Evolutionary conservation across 2,888 invertebrate genomes (phyloP), one percentile per base, ranked within the genome.

Genomic region (Sminthurides aquaticus): DNA sequence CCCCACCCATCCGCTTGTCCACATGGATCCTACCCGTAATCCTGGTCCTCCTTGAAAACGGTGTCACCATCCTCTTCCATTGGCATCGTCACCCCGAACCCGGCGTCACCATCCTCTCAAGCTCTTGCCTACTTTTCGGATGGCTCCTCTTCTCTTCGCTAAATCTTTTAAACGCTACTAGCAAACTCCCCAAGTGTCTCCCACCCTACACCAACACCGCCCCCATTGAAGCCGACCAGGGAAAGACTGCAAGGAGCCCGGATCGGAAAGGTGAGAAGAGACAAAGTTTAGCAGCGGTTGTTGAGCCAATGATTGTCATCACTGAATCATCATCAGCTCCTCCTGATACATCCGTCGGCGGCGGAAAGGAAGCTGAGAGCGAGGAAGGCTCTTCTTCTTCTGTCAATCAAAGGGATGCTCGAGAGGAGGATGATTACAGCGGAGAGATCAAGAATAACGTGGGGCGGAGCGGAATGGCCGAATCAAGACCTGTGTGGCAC

Each of bases 11-110:
- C 52, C 55, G 43, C 24, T 27, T 48, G 26, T 15, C 26, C 26
- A 56, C 61, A 0, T 59, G 72, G 66, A 57, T 66, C 49, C 68
- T 74, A 67, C 74, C 73, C 60, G 70, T 71, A 28, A 29, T 69
- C 1, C 65, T 73, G 3, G 65, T 67, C 1, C 43, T 68, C 2
- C 65, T 68, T 24, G 74, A 74, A 66, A 73, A 72, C 59, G 61
- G 67, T 24, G 52, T 67, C 24, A 68, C 71, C 58, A 66, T 69
- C 52, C 49, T 71, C 54, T 71, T 65, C 66, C 67, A 71, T 64
- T 69, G 65, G 63, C 56, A 65, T 28, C 57, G 65, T 18, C 25
- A 62, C 29, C 62, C 65, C 28, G 62, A 68, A 8, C 43, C 61
- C 24, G 27, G 68, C 29, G 65, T 71, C 18, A 66, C 66, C n/a